Base-by-base conservation (phyloP, 2,888 invertebrate species). In the Desoria tigrina region DNA sequence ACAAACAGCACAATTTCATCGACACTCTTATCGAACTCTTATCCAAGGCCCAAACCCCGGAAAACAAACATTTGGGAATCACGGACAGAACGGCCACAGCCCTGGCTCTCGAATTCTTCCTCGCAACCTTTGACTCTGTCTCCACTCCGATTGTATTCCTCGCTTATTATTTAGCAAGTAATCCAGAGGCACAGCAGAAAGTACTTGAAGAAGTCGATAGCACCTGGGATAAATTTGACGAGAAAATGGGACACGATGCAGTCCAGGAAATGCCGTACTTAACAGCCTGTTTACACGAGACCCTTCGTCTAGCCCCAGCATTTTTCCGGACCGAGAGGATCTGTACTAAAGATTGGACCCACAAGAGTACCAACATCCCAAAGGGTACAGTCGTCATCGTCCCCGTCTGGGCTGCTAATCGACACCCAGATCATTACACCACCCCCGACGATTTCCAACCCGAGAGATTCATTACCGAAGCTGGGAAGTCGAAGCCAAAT, bases 101-200 rank as follows among this genome's bases (percentile, higher is more conserved):
- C 11, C 57, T 45, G 14, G 63, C 63, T 1, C 23, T 63, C 50
- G 63, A 63, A 57, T 63, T 63, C 27, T 63, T 63, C 27, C 51
- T 63, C 6, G 63, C 56, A 24, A 49, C 58, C 6, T 51, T 49
- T 27, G 63, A 63, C 42, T 63, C 63, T 7, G 58, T 56, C 1
- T 49, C 57, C n/a, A 63, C 63, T 1, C 63, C 63, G 11, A 63
- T 63, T 27, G 42, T 58, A 7, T 37, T 63, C 26, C 27, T 63
- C 23, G 51, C 56, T 39, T 63, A 63, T 27, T 63, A 63, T 32
- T 57, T 63, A 39, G 57, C 63, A 21, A 37, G 26, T 4, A 21
- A 49, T 51, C 51, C 50, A 2, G 37, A 56, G 23, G 27, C 39
- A 7, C 63, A 63, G 39, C 57, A 63, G 26, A 57, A 51, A 42